Evolutionary conservation across 2,888 invertebrate species (phyloP), one percentile per base, ranked within the genome.

Genomic region (Parnassius glacialis): DNA sequence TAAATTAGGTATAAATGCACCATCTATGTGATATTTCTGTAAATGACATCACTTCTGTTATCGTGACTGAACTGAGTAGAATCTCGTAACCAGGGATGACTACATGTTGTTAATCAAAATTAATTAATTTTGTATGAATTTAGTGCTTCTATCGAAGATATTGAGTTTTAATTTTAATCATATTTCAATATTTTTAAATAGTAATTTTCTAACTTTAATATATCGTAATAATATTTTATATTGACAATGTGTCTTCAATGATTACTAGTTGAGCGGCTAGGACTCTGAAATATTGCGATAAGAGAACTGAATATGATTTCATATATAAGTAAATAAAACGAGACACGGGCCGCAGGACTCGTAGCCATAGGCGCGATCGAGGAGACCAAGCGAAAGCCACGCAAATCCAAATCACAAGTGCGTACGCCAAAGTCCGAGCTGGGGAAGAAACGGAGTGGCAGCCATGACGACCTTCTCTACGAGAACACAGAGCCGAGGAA

Each of bases 391-490:
- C 74, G 76, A 41, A 72, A 73, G 65, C 68, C 72, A 56, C 73
- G 77, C 64, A 76, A 75, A 60, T 76, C 78, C 62, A 78, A 78
- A 61, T 79, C 78, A 2, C 78, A 77, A 64, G 74, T 74, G 7
- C 72, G 79, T 44, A 66, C 70, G 44, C 72, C 70, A 48, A 71
- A 70, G 58, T 25, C 65, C 42, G 76, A 74, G 44, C 71, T 72
- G 9, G 74, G 80, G n/a, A 79, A 84, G 68, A 83, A 83, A 57
- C 82, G 88, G 57, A 76, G 79, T 77, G 85, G 84, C 71, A 81
- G 80, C 67, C 85, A 86, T 80, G 88, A 88, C 80, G 86, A 85
- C 65, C 74, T 87, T 2, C 82, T 86, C 0, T 69, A 74, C 73
- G 83, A 81, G 52, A 73, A 79, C 70, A 65, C 76, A 42, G 75